Base-by-base conservation (phyloP, 2,797 vertebrate genomes). In the Gallinago solitaria region DNA sequence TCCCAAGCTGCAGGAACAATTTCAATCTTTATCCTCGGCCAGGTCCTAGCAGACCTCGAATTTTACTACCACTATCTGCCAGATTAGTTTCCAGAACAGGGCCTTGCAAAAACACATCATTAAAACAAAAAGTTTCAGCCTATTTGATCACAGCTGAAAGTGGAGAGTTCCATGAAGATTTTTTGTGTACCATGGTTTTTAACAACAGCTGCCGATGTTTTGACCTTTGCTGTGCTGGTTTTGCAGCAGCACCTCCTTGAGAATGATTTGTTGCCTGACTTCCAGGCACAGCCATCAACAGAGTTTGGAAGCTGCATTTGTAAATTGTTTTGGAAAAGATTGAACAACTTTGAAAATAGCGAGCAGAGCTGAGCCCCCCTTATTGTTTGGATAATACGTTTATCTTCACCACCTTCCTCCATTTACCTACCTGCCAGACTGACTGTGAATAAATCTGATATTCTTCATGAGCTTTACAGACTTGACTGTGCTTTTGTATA, bases 1-100 rank as follows among this genome's bases (percentile, higher is more conserved):
- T 77, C 64, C 64, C 27, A 28, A 68, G 84, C 71, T 89, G 28
- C 69, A 85, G 79, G 23, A 81, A 63, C 32, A 53, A 88, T 43
- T 81, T 37, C 51, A 27, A 8, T 33, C 8, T 41, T 35, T 50
- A 75, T 23, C 76, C 50, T 65, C 53, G 70, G 76, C 47, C 79
- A 65, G 71, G 21, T 83, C 51, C 25, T 48, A 5, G 56, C 0
- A 80, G 64, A 71, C 8, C 21, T 47, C 45, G 32, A 61, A n/a
- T 81, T 78, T 91, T 53, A 41, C 54, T 73, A 71, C 56, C 35
- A 33, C 25, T 77, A 41, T 25, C 73, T 81, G 57, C 28, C 51
- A 74, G 35, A n/a, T 60, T 28, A 53, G 18, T 39, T 86, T 78
- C 35, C 61, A 74, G 60, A 73, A 79, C 20, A 28, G 5, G 32